Evolutionary conservation across 1,140 invertebrate genomes (phyloP).

Genomic region (Magallana angulata): DNA sequence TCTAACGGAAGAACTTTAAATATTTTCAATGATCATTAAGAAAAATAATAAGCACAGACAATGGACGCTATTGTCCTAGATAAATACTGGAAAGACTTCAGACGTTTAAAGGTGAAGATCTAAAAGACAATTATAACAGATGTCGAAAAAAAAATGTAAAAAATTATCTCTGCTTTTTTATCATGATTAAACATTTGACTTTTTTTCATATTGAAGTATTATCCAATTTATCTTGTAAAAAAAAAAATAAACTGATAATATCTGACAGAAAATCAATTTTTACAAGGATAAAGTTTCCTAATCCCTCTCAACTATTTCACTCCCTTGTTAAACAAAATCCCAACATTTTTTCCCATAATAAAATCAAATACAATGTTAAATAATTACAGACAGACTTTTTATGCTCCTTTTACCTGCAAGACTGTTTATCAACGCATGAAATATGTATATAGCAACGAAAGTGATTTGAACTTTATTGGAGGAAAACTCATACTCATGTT

Average conservation of each 20-base stretch:
- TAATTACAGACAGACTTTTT: too few species aligned
- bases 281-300: neutral
- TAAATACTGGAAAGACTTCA: neutral
- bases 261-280: conserved; percentile 15
- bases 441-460: too few species aligned
- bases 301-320: neutral
- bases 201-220: neutral
- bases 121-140: neutral
- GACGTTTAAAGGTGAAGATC: neutral
- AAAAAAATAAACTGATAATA: neutral
- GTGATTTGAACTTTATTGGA: too few species aligned
- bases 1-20: conserved; percentile 11
- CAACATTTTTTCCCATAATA: neutral
- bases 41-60: conserved; percentile 25
- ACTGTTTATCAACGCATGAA: too few species aligned
- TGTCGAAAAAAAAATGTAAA: neutral
- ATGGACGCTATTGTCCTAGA: neutral
- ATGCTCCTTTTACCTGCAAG: too few species aligned
- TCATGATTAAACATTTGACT: conserved; percentile 23
- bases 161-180: conserved; percentile 3
- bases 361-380: neutral
- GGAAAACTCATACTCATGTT: too few species aligned
- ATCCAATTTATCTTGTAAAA: neutral
- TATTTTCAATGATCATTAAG: conserved; percentile 31
- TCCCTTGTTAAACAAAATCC: neutral